These are phyloP conservation scores for Chalcis sispes DNA, from an alignment of 2,888 invertebrate species.

Conservation along the genomic window DNA sequence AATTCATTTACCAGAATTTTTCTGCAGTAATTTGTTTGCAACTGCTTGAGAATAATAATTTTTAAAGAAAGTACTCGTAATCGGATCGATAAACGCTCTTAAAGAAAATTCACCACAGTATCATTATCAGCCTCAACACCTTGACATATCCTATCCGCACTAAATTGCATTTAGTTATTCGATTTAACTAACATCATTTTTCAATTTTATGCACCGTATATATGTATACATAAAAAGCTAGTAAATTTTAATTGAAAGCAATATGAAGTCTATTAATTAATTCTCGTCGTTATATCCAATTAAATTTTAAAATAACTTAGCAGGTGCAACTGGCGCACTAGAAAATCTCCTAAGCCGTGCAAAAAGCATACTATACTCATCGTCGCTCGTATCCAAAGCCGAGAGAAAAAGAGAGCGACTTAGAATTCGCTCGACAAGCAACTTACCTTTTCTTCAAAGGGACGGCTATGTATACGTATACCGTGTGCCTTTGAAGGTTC, in stretches of 20 bases:
- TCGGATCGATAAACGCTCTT: too few relatives aligned
- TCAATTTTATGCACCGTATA: background rate
- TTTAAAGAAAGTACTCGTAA: too few relatives aligned
- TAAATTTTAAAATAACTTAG: constrained; percentile 21
- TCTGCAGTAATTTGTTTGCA: too few relatives aligned
- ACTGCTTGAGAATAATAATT: too few relatives aligned
- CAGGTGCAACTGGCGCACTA: background rate
- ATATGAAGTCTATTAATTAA: constrained; percentile 25
- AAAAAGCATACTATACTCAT: too few relatives aligned
- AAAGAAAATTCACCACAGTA: too few relatives aligned
- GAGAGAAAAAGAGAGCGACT: background rate
- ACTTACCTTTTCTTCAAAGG: constrained; percentile 27
- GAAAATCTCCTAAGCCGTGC: constrained; percentile 24
- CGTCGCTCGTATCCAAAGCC: too few relatives aligned
- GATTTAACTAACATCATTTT: constrained; percentile 9
- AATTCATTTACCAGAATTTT: too few relatives aligned
- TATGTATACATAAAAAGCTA: too few relatives aligned
- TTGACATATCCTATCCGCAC: too few relatives aligned
- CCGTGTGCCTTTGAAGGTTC: constrained; percentile 23
- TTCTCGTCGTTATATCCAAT: background rate
- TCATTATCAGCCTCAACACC: too few relatives aligned
- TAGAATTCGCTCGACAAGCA: background rate
- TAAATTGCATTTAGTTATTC: too few relatives aligned
- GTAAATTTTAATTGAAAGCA: constrained; percentile 39
- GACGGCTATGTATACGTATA: background rate